These are phyloP conservation scores for Puntigrus tetrazona DNA, from an alignment of 2,113 vertebrate species.

Conservation along the genomic window DNA sequence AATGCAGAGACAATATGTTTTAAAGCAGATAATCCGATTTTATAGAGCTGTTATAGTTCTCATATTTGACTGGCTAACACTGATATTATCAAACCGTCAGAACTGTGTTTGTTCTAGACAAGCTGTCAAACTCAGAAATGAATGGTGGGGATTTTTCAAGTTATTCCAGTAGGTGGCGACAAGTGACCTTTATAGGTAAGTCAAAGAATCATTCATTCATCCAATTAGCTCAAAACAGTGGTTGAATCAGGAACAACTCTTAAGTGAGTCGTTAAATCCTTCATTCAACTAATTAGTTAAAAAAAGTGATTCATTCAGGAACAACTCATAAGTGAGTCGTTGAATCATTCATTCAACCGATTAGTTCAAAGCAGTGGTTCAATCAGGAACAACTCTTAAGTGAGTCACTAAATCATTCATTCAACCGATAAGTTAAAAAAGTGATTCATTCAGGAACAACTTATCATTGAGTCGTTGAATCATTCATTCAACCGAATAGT, in stretches of 20 bases:
- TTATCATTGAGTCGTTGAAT: background rate
- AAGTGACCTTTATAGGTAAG: background rate
- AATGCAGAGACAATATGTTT: background rate
- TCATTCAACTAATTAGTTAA: background rate
- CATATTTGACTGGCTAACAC: background rate
- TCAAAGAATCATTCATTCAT: background rate
- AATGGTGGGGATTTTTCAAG: background rate
- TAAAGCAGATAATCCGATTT: background rate
- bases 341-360: background rate
- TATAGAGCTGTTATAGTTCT: background rate
- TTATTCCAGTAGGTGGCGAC: background rate
- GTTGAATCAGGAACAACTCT: background rate
- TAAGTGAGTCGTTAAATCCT: background rate
- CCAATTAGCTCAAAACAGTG: background rate
- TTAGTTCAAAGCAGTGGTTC: background rate
- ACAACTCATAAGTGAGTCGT: background rate
- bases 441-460: background rate
- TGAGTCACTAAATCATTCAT: background rate
- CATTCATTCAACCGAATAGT: background rate
- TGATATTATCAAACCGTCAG: background rate
- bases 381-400: background rate
- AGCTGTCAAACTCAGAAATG: background rate
- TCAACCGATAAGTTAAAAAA: background rate
- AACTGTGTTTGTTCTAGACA: background rate
- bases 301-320: background rate